phyloP scores from a whole-genome alignment of 2,113 vertebrate species.

The Apteryx mantelli region DNA sequence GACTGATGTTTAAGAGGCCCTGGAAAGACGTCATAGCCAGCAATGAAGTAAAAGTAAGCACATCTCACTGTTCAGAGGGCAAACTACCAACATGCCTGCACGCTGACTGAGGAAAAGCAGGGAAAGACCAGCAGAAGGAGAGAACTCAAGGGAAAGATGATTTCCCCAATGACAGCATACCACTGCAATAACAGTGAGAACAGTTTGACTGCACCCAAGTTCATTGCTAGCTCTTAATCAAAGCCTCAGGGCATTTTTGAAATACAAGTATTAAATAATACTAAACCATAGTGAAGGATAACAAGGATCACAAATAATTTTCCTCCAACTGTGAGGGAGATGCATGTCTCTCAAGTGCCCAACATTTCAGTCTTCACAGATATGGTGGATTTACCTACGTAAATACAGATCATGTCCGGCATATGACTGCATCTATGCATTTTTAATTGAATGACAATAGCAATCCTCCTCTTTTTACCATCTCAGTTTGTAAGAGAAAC shows the following conservation, averaged over 20 bases:
- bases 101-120: background rate
- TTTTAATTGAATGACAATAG: background rate
- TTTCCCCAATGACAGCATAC: background rate
- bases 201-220: background rate
- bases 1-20: background rate
- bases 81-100: fast-evolving
- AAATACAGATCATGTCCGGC: background rate
- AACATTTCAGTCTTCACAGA: background rate
- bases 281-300: background rate
- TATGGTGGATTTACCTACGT: background rate
- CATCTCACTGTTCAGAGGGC: background rate
- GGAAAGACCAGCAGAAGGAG: background rate
- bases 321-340: background rate
- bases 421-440: background rate
- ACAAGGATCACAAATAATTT: background rate
- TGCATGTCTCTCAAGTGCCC: background rate
- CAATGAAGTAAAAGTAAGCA: background rate
- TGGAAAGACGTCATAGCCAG: background rate
- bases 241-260: background rate
- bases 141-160: background rate
- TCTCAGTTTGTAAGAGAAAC: background rate
- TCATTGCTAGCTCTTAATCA: background rate
- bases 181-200: background rate
- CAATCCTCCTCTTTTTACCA: background rate
- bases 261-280: background rate